phyloP scores from a whole-genome alignment of 1,140 invertebrate genomes.

The Eumeta japonica region DNA sequence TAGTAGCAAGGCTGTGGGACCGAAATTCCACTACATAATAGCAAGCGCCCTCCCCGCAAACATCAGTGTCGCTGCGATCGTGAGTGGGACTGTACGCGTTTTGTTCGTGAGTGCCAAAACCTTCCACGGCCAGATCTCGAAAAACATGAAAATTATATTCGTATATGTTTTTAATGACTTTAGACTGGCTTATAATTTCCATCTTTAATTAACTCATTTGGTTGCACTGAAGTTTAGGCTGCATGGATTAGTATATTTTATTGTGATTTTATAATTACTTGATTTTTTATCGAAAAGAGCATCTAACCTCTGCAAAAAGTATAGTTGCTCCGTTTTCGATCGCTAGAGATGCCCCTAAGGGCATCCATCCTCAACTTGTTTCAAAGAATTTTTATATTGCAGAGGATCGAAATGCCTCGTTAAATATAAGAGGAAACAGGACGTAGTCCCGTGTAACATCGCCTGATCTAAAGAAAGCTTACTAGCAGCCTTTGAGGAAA shows the following conservation, averaged over 20 bases:
- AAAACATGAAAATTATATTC: too few relatives aligned
- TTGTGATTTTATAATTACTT: not conserved
- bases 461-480: constrained; percentile 17
- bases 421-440: constrained; percentile 1
- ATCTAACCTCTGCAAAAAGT: not conserved
- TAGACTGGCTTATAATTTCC: too few relatives aligned
- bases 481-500: constrained; percentile 5
- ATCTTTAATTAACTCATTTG: too few relatives aligned
- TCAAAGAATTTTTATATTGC: constrained; percentile 3
- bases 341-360: not conserved
- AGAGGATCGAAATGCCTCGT: constrained; percentile 8
- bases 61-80: too few relatives aligned
- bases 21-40: not conserved
- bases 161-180: constrained; percentile 4
- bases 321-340: not conserved
- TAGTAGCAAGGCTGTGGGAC: too few relatives aligned
- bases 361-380: constrained; percentile 2
- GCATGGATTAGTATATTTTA: too few relatives aligned
- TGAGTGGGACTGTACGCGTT: too few relatives aligned
- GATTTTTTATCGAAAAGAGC: not conserved
- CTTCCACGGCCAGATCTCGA: too few relatives aligned
- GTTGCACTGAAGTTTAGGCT: too few relatives aligned
- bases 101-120: too few relatives aligned
- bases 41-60: too few relatives aligned
- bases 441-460: constrained; percentile 5